Percentiles rank a stretch among this genome's conserved stretches.
phyloP scores from a whole-genome alignment of 92 coral and sea anemone genomes.

The Epizoanthus rinbou region DNA sequence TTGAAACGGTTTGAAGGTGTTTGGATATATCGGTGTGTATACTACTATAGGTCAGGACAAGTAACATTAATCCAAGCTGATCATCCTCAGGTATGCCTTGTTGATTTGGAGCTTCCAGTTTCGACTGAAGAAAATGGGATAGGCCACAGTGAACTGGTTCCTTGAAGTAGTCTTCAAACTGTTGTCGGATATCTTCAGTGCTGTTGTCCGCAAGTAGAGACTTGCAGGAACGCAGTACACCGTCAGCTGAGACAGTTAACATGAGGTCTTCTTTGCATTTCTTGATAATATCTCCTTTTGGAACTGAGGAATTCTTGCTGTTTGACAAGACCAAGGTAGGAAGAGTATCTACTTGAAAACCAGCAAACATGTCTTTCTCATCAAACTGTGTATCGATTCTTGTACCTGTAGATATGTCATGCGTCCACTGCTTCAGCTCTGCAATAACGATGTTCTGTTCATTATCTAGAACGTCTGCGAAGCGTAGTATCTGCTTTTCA shows the following conservation, averaged over 20 bases:
- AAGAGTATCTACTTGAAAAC: constrained; percentile 57
- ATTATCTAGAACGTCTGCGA: constrained; percentile 49
- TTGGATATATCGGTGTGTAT: constrained; percentile 44
- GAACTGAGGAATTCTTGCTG: constrained; percentile 2
- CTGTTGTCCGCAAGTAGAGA: constrained; percentile 31
- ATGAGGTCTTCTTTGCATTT: constrained; percentile 53
- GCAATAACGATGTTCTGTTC: constrained; percentile 12
- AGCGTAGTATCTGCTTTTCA: constrained; percentile 68
- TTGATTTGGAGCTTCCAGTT: neutral
- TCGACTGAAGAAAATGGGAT: constrained; percentile 5
- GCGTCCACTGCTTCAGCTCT: constrained; percentile 44
- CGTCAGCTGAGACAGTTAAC: constrained; percentile 48
- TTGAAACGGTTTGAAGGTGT: neutral
- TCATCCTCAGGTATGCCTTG: neutral
- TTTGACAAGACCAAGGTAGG: constrained; percentile 53
- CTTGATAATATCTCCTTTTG: constrained; percentile 6
- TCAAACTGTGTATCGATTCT: constrained; percentile 33
- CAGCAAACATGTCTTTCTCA: constrained; percentile 55
- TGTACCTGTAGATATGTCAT: constrained; percentile 37
- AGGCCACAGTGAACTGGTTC: constrained; percentile 44
- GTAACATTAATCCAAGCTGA: constrained; percentile 28
- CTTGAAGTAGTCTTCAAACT: constrained; percentile 24
- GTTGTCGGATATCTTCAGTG: constrained; percentile 28
- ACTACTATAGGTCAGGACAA: constrained; percentile 52
- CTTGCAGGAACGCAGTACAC: constrained; percentile 40